Evolutionary conservation across 2,797 vertebrate genomes (phyloP).

Genomic region (Sphaeramia orbicularis): DNA sequence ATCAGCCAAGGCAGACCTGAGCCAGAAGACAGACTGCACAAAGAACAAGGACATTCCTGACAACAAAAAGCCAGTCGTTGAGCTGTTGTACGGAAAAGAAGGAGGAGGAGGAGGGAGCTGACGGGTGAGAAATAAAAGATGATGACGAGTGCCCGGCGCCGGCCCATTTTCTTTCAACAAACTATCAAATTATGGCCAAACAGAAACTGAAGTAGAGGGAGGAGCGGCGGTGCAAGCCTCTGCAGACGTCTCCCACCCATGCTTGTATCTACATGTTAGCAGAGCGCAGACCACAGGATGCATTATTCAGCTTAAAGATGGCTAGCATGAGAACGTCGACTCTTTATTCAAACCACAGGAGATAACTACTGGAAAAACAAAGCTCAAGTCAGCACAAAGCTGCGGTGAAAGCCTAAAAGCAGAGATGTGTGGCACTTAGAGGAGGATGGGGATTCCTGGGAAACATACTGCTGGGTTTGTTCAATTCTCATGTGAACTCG

Average conservation of each 20-base stretch:
- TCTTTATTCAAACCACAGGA: conserved; percentile 28
- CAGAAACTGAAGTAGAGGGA: conserved; percentile 11
- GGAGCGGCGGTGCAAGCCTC: conserved; percentile 15
- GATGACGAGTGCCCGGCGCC: conserved; percentile 6
- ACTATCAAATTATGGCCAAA: conserved; percentile 38
- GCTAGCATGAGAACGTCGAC: conserved; percentile 1
- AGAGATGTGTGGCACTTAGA: conserved; percentile 2
- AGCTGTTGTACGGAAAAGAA: background rate
- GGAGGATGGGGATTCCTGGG: background rate
- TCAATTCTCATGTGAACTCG: too few species aligned
- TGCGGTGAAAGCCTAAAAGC: conserved; percentile 1
- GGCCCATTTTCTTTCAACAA: conserved; percentile 38
- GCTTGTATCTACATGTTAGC: conserved; percentile 42
- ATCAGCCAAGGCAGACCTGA: conserved; percentile 47
- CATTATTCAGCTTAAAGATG: conserved; percentile 36
- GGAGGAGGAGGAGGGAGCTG: conserved; percentile 2
- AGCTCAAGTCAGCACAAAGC: conserved; percentile 17
- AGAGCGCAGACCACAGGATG: conserved; percentile 22
- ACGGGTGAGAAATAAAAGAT: conserved; percentile 14
- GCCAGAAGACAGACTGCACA: conserved; percentile 41
- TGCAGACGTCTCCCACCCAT: conserved; percentile 10
- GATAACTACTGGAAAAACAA: conserved; percentile 4
- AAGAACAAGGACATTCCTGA: conserved; percentile 61
- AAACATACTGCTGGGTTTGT: background rate
- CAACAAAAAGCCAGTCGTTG: conserved; percentile 26